A percentile compares a stretch with the other conserved stretches of the same genome.
These are phyloP conservation scores for Coccyzus lansbergi DNA, from an alignment of 2,797 vertebrate species.

Conservation along the genomic window DNA sequence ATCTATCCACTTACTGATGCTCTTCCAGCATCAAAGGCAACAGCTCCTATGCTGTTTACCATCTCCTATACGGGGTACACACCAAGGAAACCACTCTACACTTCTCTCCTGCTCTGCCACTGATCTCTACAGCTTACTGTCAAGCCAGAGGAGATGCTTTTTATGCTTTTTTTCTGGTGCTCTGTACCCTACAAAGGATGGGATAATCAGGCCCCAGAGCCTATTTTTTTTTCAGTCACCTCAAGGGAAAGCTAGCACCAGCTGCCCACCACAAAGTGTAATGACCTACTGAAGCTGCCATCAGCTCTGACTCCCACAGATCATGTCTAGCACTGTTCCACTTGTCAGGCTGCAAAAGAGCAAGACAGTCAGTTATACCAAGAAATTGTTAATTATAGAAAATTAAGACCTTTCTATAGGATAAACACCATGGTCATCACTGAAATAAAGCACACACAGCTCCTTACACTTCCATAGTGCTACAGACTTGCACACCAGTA, in stretches of 20 bases:
- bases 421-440: neutral
- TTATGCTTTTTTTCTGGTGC: neutral
- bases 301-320: slow-evolving; percentile 14
- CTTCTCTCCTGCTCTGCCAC: neutral
- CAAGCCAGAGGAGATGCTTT: neutral
- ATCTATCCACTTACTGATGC: neutral
- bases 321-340: neutral
- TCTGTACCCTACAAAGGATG: neutral
- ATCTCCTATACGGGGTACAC: neutral
- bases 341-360: slow-evolving; percentile 27
- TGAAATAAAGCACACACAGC: neutral
- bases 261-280: slow-evolving; percentile 26
- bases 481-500: neutral
- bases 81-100: neutral
- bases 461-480: neutral
- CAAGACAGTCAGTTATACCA: neutral
- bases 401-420: neutral
- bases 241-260: slow-evolving; percentile 28
- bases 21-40: neutral
- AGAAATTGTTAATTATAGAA: neutral
- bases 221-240: neutral
- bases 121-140: neutral
- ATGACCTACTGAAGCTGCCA: slow-evolving; percentile 19
- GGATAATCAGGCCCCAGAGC: neutral
- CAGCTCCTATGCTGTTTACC: neutral